These are phyloP conservation scores for Fregata magnificens DNA, from an alignment of 2,113 vertebrate genomes.

Conservation along the genomic window DNA sequence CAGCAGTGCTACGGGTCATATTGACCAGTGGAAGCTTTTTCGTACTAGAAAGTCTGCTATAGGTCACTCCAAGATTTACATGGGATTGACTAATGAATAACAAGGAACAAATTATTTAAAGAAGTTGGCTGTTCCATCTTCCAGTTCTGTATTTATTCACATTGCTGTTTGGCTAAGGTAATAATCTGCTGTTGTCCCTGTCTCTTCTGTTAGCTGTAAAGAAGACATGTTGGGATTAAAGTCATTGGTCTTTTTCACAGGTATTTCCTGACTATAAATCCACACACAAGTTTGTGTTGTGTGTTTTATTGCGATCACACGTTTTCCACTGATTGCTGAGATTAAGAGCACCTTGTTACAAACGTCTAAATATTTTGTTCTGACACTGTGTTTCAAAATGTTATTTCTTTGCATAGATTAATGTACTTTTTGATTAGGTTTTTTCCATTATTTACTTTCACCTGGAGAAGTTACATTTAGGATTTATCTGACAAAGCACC, in stretches of 20 bases:
- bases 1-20: neutral
- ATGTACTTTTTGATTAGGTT: rapidly evolving
- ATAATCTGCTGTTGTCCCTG: neutral
- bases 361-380: neutral
- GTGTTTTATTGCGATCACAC: rapidly evolving
- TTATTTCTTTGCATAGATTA: neutral
- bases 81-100: neutral
- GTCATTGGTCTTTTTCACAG: neutral
- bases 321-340: rapidly evolving
- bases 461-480: neutral
- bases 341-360: neutral
- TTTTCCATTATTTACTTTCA: neutral
- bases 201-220: neutral
- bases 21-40: neutral
- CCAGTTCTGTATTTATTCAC: neutral
- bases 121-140: neutral
- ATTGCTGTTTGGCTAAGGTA: neutral
- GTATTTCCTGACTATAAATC: neutral
- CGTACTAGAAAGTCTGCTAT: neutral
- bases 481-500: neutral
- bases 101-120: neutral
- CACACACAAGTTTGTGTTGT: rapidly evolving
- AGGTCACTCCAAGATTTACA: neutral
- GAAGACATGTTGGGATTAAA: neutral
- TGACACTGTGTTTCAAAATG: neutral